Base-by-base conservation (phyloP, 2,888 invertebrate species). In the Mimachlamys varia region DNA sequence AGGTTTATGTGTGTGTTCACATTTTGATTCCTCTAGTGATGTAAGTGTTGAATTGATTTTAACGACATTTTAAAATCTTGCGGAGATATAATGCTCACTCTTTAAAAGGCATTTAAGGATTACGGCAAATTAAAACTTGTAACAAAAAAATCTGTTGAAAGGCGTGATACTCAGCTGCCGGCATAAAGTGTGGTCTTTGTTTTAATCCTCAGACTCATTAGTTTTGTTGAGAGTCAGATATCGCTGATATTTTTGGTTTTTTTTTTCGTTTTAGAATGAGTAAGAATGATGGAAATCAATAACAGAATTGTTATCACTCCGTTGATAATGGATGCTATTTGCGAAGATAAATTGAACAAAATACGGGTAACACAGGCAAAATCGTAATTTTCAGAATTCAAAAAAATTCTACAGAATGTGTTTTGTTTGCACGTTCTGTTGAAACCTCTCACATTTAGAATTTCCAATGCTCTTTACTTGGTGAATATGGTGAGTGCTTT, bases 281-380 rank as follows among this genome's bases (percentile, higher is more conserved):
- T 15, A 33, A 27, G 33, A 27, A 76, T 76, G 76, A 33, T 76
- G 76, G 12, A 33, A 76, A 76, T 76, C 76, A 76, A 76, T 76
- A 76, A 76, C 22, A 22, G 76, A 27, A 76, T 27, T 76, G 76
- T 76, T 76, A 76, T 76, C 76, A 12, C 76, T 33, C 27, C 0
- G 76, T 27, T 76, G 33, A 76, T 76, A 76, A 76, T 76, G 27
- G 76, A 33, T 76, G 76, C 7, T 76, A 76, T 76, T 76, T 76
- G 76, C 76, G 27, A 27, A 33, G 33, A 76, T 76, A 10, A 76
- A 27, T 76, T 76, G 27, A 10, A 22, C 27, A 33, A 76, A 76
- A 76, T 76, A 22, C 33, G 33, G 76, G 76, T 76, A 27, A 27
- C 76, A 33, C 33, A 2, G 12, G 27, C 76, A 76, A 76, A 76